phyloP scores from a whole-genome alignment of 2,797 vertebrate genomes.

The Tokudaia tokunoshimensis region DNA sequence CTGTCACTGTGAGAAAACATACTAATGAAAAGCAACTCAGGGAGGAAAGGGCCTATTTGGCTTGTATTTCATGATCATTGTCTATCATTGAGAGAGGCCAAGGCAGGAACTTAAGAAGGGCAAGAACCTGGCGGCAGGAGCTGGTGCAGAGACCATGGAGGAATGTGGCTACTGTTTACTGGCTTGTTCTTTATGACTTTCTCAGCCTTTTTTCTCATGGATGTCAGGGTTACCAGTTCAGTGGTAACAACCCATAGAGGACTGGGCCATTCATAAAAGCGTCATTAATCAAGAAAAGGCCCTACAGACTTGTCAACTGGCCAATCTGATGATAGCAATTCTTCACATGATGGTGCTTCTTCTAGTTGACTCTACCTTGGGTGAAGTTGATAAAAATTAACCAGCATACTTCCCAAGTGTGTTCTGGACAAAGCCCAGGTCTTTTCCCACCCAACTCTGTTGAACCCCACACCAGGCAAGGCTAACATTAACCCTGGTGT shows the following conservation, averaged over 20 bases:
- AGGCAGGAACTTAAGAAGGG: neutral
- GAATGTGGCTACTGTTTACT: no score
- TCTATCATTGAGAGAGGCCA: neutral
- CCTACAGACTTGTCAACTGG: neutral
- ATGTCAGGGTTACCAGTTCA: neutral
- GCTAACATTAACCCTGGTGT: no score
- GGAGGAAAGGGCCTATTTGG: neutral
- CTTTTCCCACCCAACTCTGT: neutral
- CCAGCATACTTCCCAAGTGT: neutral
- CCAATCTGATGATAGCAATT: neutral
- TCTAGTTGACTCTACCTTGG: neutral
- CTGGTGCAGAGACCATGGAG: neutral
- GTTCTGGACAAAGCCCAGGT: neutral
- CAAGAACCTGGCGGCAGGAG: neutral
- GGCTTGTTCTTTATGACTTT: neutral
- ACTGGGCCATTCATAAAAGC: neutral
- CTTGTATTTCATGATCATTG: neutral
- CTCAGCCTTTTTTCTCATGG: neutral
- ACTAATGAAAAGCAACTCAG: neutral
- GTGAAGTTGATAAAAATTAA: neutral
- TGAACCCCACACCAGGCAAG: accelerated
- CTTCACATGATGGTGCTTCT: neutral
- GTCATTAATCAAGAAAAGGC: neutral
- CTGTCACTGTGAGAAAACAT: neutral
- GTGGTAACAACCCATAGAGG: neutral